Evolutionary conservation across 1,140 invertebrate genomes (phyloP).

Genomic region (Scaptomyza hsui): DNA sequence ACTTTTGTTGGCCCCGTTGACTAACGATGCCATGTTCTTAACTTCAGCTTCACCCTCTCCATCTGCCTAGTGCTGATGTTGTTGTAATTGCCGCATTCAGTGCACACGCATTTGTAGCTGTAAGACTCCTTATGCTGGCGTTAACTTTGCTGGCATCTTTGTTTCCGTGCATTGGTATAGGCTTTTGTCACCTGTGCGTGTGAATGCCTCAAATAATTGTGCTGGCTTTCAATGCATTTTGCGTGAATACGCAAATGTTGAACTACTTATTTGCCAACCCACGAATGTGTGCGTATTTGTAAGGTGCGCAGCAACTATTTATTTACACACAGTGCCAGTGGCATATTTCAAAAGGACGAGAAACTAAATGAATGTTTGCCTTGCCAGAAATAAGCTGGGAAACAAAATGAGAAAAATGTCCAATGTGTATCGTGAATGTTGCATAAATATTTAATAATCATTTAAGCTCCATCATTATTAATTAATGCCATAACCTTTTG

Average conservation of each 20-base stretch:
- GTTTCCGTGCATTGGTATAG: conserved; percentile 30
- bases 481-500: conserved; percentile 15
- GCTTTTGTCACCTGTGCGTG: conserved; percentile 68
- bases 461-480: neutral
- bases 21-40: conserved; percentile 30
- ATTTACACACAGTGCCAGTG: conserved; percentile 13
- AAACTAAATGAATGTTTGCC: conserved; percentile 16
- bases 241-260: conserved; percentile 55
- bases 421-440: neutral
- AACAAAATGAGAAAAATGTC: conserved; percentile 17
- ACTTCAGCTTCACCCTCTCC: neutral
- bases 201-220: conserved; percentile 63
- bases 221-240: conserved; percentile 46
- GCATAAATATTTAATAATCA: neutral
- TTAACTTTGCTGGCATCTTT: conserved; percentile 22
- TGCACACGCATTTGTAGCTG: conserved; percentile 46
- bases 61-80: neutral
- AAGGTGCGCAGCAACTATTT: conserved; percentile 23
- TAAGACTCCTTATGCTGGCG: conserved; percentile 11
- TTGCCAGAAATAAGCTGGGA: neutral
- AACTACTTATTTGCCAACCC: conserved; percentile 60
- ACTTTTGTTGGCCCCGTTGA: conserved; percentile 68
- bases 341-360: conserved; percentile 16
- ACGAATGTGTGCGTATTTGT: conserved; percentile 1
- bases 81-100: conserved; percentile 63